Evolutionary conservation across 1,140 invertebrate species (phyloP), one percentile per base, ranked within the genome.

Genomic region (Teleogryllus occipitalis): DNA sequence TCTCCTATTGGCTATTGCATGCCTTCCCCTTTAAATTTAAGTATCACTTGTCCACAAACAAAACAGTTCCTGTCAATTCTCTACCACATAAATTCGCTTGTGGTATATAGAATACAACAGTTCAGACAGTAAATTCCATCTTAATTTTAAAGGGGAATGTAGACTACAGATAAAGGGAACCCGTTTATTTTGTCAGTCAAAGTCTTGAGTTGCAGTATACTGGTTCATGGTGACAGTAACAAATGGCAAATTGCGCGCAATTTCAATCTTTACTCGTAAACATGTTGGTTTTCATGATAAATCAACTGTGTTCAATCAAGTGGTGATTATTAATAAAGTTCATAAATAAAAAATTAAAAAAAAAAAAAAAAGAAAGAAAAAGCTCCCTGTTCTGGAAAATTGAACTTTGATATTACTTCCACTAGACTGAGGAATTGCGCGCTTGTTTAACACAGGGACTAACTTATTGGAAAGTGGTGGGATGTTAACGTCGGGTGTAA

Each of bases 11-110:
- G 76, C 15, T 12, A 54, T 54, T 8, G 54, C n/a, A 14, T 76
- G 12, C n/a, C 27, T 77, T 77, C 76, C 76, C 76, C 76, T 77
- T 77, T 77, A 77, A 77, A 77, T 77, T 77, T 77, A 77, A 77
- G 76, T 21, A 14, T 77, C 47, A 47, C 48, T 10, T 14, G 54
- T 14, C 54, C 54, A 65, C 54, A 65, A 65, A 65, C 54, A 65
- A 65, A 65, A 18, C 54, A 65, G 54, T 65, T 65, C 54, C 54
- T 65, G 10, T 65, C 54, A 65, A 65, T 14, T 65, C 54, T 65
- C 54, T 10, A 65, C 54, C 54, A 65, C 54, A 65, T 65, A 14
- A 39, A 65, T 65, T 65, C 54, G 54, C 54, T 65, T 14, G 54
- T 65, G 54, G 54, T 18, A 65, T 14, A 14, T 65, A 18, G 18